phyloP scores from a whole-genome alignment of 1,140 invertebrate species.

The Ostrea edulis region DNA sequence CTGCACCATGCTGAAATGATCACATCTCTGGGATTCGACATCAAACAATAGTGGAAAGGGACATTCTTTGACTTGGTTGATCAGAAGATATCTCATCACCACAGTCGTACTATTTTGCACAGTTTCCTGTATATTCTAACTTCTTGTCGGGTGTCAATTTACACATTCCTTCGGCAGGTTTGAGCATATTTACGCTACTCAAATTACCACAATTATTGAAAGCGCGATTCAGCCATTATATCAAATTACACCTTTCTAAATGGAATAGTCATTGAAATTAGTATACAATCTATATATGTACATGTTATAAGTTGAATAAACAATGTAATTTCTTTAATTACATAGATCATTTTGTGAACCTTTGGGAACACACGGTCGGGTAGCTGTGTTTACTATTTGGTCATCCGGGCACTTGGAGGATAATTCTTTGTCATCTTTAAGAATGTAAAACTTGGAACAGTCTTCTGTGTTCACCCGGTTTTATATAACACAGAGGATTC shows the following conservation, averaged over 20 bases:
- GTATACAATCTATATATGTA: too few relatives aligned
- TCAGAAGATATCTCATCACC: neutral
- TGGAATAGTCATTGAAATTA: too few relatives aligned
- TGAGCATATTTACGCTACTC: too few relatives aligned
- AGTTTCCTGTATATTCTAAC: neutral
- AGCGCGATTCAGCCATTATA: too few relatives aligned
- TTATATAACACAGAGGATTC: neutral
- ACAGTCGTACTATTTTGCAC: neutral
- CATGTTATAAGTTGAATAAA: too few relatives aligned
- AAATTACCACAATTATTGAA: too few relatives aligned
- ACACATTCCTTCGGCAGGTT: too few relatives aligned
- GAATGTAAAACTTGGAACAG: neutral
- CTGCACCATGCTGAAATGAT: conserved; percentile 45
- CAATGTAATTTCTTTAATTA: too few relatives aligned
- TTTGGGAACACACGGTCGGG: neutral
- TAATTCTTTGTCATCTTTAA: neutral
- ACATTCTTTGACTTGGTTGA: conserved; percentile 51
- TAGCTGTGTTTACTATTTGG: neutral
- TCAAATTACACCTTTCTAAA: too few relatives aligned
- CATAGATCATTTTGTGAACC: conserved; percentile 8
- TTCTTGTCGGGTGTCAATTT: neutral
- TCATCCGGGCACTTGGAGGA: neutral
- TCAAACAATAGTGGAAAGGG: conserved; percentile 52
- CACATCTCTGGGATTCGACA: conserved; percentile 49
- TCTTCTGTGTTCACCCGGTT: neutral